A percentile compares a stretch with the other conserved stretches of the same genome.
Evolutionary conservation across 2,888 invertebrate species (phyloP).

Genomic region (Pediacus dermestoides): DNA sequence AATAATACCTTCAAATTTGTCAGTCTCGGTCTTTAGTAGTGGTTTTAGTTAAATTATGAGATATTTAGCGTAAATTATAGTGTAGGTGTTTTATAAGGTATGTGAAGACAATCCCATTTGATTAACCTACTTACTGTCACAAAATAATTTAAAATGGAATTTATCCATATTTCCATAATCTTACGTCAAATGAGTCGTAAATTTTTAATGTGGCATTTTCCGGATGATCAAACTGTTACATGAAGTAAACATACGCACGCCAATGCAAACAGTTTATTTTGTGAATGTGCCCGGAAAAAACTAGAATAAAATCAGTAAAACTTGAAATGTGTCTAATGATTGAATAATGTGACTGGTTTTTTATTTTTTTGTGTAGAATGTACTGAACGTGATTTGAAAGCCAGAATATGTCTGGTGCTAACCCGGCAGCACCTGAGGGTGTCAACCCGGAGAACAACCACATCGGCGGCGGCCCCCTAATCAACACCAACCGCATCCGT

Average conservation of each 20-base stretch:
- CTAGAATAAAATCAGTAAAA: background rate
- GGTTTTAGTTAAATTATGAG: too few species aligned
- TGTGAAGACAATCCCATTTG: too few species aligned
- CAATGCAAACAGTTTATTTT: conserved; percentile 4
- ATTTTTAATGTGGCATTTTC: conserved; percentile 12
- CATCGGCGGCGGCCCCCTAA: conserved; percentile 55
- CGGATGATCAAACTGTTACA: conserved; percentile 3
- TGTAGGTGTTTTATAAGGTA: too few species aligned
- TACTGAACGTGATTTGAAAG: background rate
- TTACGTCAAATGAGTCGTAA: conserved; percentile 25
- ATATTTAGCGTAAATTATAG: too few species aligned
- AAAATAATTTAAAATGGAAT: conserved; percentile 8
- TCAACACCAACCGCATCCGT: conserved; percentile 55
- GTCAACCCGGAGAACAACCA: conserved; percentile 42
- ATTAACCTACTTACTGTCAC: too few species aligned
- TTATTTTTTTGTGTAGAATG: conserved; percentile 13
- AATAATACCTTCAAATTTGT: too few species aligned
- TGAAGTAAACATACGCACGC: too few species aligned
- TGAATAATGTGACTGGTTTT: too few species aligned
- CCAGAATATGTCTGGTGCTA: conserved; percentile 23
- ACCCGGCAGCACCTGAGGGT: conserved; percentile 29
- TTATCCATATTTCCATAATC: conserved; percentile 13
- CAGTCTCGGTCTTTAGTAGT: too few species aligned
- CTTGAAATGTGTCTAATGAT: too few species aligned
- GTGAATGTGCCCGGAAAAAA: conserved; percentile 1